These are phyloP conservation scores for Arbacia lixula DNA, from an alignment of 53 echinoderm and acorn worm species.

Conservation along the genomic window DNA sequence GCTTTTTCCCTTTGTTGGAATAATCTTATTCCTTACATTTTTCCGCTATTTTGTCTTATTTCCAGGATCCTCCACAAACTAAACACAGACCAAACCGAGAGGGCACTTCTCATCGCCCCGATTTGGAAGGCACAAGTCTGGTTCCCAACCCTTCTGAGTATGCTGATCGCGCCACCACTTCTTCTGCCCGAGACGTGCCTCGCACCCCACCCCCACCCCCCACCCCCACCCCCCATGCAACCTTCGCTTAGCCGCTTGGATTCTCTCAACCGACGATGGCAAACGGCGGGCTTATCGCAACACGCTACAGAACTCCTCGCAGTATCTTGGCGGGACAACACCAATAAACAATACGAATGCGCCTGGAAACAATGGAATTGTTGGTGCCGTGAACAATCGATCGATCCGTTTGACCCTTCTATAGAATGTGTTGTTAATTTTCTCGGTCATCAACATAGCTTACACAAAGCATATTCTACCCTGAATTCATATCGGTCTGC, in stretches of 20 bases:
- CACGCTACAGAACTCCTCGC: slow-evolving; percentile 57
- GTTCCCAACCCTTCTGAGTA: slow-evolving; percentile 50
- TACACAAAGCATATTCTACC: no score
- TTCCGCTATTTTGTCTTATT: neutral
- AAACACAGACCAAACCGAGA: neutral
- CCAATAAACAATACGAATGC: slow-evolving; percentile 56
- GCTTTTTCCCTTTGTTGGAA: slow-evolving; percentile 5
- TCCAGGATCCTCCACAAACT: slow-evolving; percentile 12
- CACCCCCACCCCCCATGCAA: neutral
- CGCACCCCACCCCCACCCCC: no score
- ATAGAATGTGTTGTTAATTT: no score
- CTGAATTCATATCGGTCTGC: slow-evolving; percentile 49
- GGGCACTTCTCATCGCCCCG: slow-evolving; percentile 5
- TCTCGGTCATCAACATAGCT: no score
- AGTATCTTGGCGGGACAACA: slow-evolving; percentile 37
- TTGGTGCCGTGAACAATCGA: no score
- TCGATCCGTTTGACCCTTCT: no score
- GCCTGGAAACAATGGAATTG: slow-evolving; percentile 63
- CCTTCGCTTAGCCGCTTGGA: slow-evolving; percentile 49
- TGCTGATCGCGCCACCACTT: slow-evolving; percentile 38
- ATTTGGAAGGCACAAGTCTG: slow-evolving; percentile 60
- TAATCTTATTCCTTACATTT: slow-evolving; percentile 1
- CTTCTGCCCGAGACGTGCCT: slow-evolving; percentile 42
- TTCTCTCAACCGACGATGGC: slow-evolving; percentile 44
- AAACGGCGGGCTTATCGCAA: slow-evolving; percentile 46